Evolutionary conservation across 2,888 invertebrate genomes (phyloP).

Genomic region (Steinernema scapterisci): DNA sequence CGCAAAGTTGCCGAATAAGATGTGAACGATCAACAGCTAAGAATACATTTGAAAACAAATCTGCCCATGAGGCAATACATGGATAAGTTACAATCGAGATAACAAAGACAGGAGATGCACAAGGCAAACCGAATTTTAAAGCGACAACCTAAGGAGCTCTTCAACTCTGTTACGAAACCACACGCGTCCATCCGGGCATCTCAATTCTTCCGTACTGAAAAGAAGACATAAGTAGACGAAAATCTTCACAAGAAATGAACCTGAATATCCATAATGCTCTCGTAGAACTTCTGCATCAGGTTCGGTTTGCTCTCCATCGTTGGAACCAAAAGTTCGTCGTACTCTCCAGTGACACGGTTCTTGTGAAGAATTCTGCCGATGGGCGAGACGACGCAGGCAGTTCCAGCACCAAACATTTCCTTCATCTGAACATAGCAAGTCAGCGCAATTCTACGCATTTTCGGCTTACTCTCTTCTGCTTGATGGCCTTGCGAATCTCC

Average conservation of each 20-base stretch:
- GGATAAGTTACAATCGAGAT: slow-evolving; percentile 29
- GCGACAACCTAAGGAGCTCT: slow-evolving; percentile 14
- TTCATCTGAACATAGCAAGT: slow-evolving; percentile 81
- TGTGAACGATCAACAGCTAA: not conserved
- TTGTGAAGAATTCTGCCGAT: slow-evolving; percentile 83
- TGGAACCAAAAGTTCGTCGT: slow-evolving; percentile 71
- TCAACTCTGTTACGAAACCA: slow-evolving; percentile 33
- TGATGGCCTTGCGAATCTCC: slow-evolving; percentile 77
- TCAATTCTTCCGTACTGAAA: slow-evolving; percentile 62
- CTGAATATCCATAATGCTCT: slow-evolving; percentile 84
- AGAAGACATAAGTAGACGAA: too few relatives aligned
- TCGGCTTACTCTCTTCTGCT: slow-evolving; percentile 80
- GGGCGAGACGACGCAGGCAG: slow-evolving; percentile 92
- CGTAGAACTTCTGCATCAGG: slow-evolving; percentile 77
- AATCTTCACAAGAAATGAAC: slow-evolving; percentile 52
- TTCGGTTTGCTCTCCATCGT: slow-evolving; percentile 76
- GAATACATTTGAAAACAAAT: slow-evolving; percentile 1
- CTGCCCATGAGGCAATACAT: not conserved
- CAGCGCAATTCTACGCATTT: slow-evolving; percentile 4
- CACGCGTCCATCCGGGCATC: slow-evolving; percentile 57
- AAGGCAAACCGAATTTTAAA: slow-evolving; percentile 2
- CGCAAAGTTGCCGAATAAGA: not conserved
- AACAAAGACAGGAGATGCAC: not conserved
- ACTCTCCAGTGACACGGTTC: slow-evolving; percentile 71
- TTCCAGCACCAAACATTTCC: slow-evolving; percentile 97